Base-by-base conservation (phyloP, 2,113 vertebrate species). In the Melanerpes formicivorus region DNA sequence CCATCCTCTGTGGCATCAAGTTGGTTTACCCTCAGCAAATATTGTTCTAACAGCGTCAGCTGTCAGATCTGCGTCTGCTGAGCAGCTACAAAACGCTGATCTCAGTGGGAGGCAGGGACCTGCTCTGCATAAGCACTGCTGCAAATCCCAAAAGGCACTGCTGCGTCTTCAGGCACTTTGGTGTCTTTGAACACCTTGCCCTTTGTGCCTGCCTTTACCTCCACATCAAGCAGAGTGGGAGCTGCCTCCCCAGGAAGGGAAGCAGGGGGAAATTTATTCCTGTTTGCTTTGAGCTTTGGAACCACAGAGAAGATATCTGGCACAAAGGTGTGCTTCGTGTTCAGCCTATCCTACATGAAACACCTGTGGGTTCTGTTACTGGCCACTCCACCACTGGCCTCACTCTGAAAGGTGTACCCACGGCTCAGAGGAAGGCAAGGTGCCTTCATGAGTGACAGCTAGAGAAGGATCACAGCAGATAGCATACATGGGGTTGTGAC, bases 51-150 rank as follows among this genome's bases (percentile, higher is more conserved):
- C 93, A 93, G 90, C 96, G 92, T 92, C 93, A 95, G 81, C 87
- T 95, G 91, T 94, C 96, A 95, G 92, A 95, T 96, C 96, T 96
- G 93, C 96, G 84, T 97, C 87, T 96, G 94, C 83, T 87, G 95
- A 96, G 67, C 79, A 88, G 90, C 96, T 70, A 91, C 80, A 93
- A 96, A 97, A 85, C 90, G 96, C 91, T 94, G 94, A 96, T 96
- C 95, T 96, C 95, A 91, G 91, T 96, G 91, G 95, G 94, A 96
- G 94, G 87, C 82, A 91, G 76, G 87, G 83, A 85, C 44, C 89
- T 96, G 85, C 73, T 95, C 93, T 93, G 84, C 89, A 94, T 95
- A 96, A 94, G 93, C 81, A 89, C 87, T 93, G 90, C 71, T 72
- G 58, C 87, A 94, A 95, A 96, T 96, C 96, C 94, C 95, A 92